Conservation (phyloP, 2,113 vertebrate genomes). For the Syngnathoides biaculeatus region DNA sequence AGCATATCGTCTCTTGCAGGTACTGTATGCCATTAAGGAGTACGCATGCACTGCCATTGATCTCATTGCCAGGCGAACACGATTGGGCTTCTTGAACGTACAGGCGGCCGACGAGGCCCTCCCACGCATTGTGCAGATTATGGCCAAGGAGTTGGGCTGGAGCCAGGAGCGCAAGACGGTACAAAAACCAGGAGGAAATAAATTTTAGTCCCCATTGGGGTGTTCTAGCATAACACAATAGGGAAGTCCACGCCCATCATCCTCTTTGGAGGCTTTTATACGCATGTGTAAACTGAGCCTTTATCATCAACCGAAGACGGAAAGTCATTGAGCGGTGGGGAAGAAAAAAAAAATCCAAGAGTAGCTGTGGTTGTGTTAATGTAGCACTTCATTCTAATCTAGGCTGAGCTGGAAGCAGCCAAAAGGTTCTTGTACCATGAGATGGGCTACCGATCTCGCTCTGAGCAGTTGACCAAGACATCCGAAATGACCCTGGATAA, state of each 20-base stretch:
- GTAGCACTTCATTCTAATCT: neutral
- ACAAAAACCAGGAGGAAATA: conserved; percentile 1
- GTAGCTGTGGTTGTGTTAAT: neutral
- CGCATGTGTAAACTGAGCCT: conserved; percentile 1
- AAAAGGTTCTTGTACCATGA: conserved; percentile 87
- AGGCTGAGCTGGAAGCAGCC: conserved; percentile 86
- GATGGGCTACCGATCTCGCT: conserved; percentile 96
- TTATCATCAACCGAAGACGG: conserved; percentile 12
- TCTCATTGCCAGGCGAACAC: conserved; percentile 88
- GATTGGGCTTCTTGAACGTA: conserved; percentile 92
- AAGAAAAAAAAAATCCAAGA: neutral
- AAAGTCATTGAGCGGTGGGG: neutral
- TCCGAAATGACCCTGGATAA: conserved; percentile 84
- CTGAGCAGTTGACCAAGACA: conserved; percentile 85
- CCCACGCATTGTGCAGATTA: conserved; percentile 88
- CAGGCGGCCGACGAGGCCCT: conserved; percentile 95
- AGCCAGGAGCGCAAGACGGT: conserved; percentile 82
- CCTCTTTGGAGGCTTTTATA: conserved; percentile 6
- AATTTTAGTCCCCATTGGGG: conserved; percentile 14
- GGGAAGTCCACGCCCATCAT: conserved; percentile 40
- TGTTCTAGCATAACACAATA: conserved; percentile 16
- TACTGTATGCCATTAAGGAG: conserved; percentile 87
- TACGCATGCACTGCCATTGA: conserved; percentile 93
- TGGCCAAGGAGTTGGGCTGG: conserved; percentile 91
- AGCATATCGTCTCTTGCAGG: conserved; percentile 61